phyloP scores from a whole-genome alignment of 2,113 vertebrate species.

The Phycodurus eques region DNA sequence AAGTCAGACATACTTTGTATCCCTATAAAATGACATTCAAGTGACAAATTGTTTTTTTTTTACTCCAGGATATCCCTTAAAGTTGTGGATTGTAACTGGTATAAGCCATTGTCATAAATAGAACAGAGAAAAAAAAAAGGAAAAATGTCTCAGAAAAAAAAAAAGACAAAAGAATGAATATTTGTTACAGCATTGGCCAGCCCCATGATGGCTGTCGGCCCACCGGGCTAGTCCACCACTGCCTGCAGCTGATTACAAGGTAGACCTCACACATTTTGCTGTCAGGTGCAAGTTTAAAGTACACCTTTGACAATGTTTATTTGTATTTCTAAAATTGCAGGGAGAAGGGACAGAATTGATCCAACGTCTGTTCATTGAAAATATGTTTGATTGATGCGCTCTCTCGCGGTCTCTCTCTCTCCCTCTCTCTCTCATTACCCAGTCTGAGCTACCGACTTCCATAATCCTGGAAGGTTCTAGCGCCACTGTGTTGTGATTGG shows the following conservation, averaged over 20 bases:
- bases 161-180: not conserved
- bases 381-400: slow-evolving; percentile 55
- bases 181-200: not conserved
- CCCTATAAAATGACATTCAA: no score
- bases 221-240: not conserved
- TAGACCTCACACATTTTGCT: slow-evolving; percentile 6
- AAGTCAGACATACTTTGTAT: no score
- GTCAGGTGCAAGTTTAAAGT: slow-evolving; percentile 24
- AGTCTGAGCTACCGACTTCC: slow-evolving; percentile 76
- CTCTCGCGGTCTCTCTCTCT: slow-evolving; percentile 39
- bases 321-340: slow-evolving; percentile 52
- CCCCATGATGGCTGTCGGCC: not conserved
- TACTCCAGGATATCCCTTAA: no score
- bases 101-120: no score
- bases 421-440: slow-evolving; percentile 76
- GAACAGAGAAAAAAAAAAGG: no score
- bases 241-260: slow-evolving; percentile 1
- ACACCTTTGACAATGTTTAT: slow-evolving; percentile 39
- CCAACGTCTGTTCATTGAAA: slow-evolving; percentile 65
- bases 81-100: no score
- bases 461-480: slow-evolving; percentile 80
- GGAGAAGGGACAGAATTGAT: slow-evolving; percentile 65
- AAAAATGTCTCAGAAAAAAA: not conserved
- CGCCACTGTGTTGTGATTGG: slow-evolving; percentile 73
- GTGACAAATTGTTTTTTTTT: no score